phyloP scores from a whole-genome alignment of 2,888 invertebrate species.

The Spodoptera exigua region DNA sequence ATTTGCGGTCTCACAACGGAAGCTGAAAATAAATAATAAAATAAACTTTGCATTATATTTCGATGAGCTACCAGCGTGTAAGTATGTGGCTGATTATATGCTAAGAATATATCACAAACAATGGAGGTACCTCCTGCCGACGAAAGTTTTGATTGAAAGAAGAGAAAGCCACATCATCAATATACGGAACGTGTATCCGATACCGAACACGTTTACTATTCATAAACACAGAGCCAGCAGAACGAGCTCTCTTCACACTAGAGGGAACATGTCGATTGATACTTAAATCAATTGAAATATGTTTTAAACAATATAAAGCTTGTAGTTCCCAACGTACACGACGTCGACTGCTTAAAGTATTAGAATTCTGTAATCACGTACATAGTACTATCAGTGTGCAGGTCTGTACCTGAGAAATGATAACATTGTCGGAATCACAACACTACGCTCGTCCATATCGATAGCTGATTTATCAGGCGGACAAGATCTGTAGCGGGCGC shows the following conservation, averaged over 20 bases:
- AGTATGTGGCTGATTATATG: slow-evolving; percentile 19
- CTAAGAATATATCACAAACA: slow-evolving; percentile 29
- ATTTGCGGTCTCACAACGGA: slow-evolving; percentile 44
- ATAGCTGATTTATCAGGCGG: slow-evolving; percentile 67
- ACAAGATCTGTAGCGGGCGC: slow-evolving; percentile 60
- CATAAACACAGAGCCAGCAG: slow-evolving; percentile 39
- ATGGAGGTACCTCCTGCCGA: slow-evolving; percentile 18
- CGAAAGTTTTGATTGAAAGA: slow-evolving; percentile 64
- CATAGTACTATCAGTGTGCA: too few species aligned
- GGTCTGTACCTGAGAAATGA: slow-evolving; percentile 23
- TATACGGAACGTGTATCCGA: slow-evolving; percentile 64
- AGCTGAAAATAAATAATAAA: slow-evolving; percentile 45
- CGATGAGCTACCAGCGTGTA: slow-evolving; percentile 21
- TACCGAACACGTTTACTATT: slow-evolving; percentile 43
- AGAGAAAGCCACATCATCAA: slow-evolving; percentile 62
- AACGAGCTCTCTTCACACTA: not conserved
- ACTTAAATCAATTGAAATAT: too few species aligned
- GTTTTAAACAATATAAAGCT: too few species aligned
- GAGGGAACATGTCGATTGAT: too few species aligned
- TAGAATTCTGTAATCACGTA: too few species aligned
- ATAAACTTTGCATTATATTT: slow-evolving; percentile 32
- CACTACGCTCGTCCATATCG: slow-evolving; percentile 26
- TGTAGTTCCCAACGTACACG: too few species aligned
- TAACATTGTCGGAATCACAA: slow-evolving; percentile 14
- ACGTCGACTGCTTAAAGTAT: too few species aligned